Base-by-base conservation (phyloP, 2,113 vertebrate genomes). In the Syngnathus scovelli region DNA sequence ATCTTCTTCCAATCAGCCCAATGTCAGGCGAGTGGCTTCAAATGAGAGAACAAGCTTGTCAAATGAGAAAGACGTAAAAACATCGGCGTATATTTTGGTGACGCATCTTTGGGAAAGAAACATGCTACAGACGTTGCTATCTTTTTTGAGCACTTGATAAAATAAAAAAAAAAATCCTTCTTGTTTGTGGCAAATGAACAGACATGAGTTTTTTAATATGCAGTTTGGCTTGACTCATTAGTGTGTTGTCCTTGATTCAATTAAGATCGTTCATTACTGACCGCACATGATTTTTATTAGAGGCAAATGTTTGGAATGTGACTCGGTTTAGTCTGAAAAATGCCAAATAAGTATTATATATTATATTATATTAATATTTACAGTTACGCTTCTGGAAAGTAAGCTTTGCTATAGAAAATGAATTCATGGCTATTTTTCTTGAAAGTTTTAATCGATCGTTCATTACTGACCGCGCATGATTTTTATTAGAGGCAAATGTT, bases 1-100 rank as follows among this genome's bases (percentile, higher is more conserved):
- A 49, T 78, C 61, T 62, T 86, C 48, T 21, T 72, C 70, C 74
- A 64, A 82, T 86, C 81, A 74, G 69, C 8, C 15, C 41, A 69
- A 4, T 11, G 43, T 72, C 69, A 64, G 51, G 69, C 69, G 44
- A 62, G 61, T 62, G 27, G 61, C 61, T 72, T 55, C 7, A 73
- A 76, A 84, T 72, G 66, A 74, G 74, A 69, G 70, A 62, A 79
- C 76, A 61, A 69, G 38, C 33, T 21, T 38, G 43, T 59, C 59
- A 64, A 39, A 70, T 15, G 64, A 76, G 39, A 12, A n/a, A 43
- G 39, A 68, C 8, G 48, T 67, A 48, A 52, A 72, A 63, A 27
- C n/a, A 62, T 6, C 6, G 46, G 12, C 4, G 56, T 62, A 39
- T 37, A 38, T 60, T 60, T 43, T 11, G 41, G 65, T 69, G 51